Evolutionary conservation across 2,113 vertebrate genomes (phyloP).

Genomic region (Heterochromis multidens): DNA sequence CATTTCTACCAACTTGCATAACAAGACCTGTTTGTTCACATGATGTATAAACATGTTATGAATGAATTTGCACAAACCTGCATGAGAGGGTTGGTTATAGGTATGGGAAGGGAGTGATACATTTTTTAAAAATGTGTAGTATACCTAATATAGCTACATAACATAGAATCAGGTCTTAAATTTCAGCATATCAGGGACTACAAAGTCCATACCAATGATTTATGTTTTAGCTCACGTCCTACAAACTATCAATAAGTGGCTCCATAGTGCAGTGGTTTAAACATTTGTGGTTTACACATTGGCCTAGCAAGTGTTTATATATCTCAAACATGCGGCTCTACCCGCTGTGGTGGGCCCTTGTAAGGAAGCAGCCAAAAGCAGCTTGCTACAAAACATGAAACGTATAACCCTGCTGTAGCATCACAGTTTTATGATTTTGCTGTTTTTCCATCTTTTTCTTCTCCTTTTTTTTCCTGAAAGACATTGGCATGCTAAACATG

Average conservation of each 20-base stretch:
- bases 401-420: neutral
- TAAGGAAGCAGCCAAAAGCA: neutral
- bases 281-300: neutral
- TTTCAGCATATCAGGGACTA: neutral
- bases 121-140: neutral
- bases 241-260: neutral
- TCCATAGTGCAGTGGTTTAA: neutral
- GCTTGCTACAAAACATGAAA: neutral
- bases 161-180: neutral
- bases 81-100: neutral
- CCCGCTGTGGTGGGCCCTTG: neutral
- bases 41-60: neutral
- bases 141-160: neutral
- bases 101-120: neutral
- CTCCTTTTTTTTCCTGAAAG: accelerated
- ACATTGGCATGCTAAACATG: neutral
- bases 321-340: neutral
- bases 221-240: neutral
- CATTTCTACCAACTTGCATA: neutral
- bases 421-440: neutral
- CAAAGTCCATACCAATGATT: neutral
- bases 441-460: neutral
- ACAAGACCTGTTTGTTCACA: neutral
- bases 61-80: constrained; percentile 2
- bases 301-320: neutral